Base-by-base conservation (phyloP, 2,888 invertebrate genomes). In the Chrysolina americana region DNA sequence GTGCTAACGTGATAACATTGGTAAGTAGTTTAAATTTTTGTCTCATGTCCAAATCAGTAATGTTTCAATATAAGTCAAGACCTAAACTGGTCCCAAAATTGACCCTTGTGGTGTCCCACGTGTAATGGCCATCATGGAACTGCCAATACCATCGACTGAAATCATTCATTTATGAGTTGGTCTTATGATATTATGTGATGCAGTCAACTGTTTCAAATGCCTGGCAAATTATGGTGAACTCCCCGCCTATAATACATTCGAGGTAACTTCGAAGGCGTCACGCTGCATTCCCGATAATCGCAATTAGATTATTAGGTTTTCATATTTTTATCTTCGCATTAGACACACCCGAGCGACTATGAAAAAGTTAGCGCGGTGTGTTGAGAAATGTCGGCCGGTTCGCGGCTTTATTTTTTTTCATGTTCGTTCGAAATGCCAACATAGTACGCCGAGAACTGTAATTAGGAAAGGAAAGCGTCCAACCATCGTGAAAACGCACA, bases 311-410 rank as follows among this genome's bases (percentile, higher is more conserved):
- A 15, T 44, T 44, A 44, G 15, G 11, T 44, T 53, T 53, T 13
- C 53, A 53, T 53, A 53, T 53, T 53, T 53, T 21, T 44, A 44
- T 53, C 13, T 53, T 53, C 6, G 23, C 53, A 21, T 53, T 53
- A 53, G 53, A 21, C 21, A 53, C 53, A 21, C 21, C 21, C 53
- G 19, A 53, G 15, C 21, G 53, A 53, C 53, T 21, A 21, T 19
- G 19, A 53, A 53, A 53, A 53, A 17, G 53, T 53, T 53, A 3
- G 5, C 10, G 21, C n/a, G n/a, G n/a, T n/a, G 17, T 53, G 10
- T 53, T 53, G 15, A 11, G 53, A 53, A 53, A 53, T 13, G 21
- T 53, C 13, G 53, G 53, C 15, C 21, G 23, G 53, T 53, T 21
- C 13, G 19, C 53, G 19, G 21, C 21, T 21, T 23, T 53, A 10